phyloP scores from a whole-genome alignment of 2,888 invertebrate genomes.

The Zaprionus bogoriensis region DNA sequence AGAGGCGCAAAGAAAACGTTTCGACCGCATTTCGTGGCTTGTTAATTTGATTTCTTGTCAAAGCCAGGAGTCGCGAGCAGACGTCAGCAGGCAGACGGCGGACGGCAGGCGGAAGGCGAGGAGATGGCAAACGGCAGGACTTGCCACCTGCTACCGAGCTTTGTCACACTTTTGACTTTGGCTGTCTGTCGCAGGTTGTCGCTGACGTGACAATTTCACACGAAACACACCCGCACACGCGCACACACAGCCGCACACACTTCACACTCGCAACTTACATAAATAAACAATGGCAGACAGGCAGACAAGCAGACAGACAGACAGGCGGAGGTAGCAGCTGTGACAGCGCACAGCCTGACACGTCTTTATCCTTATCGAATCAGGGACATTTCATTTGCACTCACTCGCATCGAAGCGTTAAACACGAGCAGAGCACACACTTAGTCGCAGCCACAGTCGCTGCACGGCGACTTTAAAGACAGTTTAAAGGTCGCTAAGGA shows the following conservation, averaged over 20 bases:
- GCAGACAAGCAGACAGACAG: conserved; percentile 23
- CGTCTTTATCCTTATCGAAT: conserved; percentile 62
- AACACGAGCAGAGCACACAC: conserved; percentile 37
- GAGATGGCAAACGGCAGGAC: conserved; percentile 32
- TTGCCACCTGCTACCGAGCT: conserved; percentile 53
- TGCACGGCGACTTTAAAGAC: not conserved
- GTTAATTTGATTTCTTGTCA: conserved; percentile 76
- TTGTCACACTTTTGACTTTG: conserved; percentile 74
- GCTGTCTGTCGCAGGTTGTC: conserved; percentile 39
- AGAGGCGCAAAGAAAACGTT: conserved; percentile 42
- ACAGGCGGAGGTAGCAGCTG: conserved; percentile 18
- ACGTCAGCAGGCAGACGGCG: conserved; percentile 23
- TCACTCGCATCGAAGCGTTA: conserved; percentile 63
- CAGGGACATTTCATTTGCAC: conserved; percentile 51
- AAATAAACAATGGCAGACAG: conserved; percentile 58
- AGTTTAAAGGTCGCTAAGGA: not conserved
- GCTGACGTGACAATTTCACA: conserved; percentile 78
- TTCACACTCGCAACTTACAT: conserved; percentile 30
- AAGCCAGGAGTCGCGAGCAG: conserved; percentile 50
- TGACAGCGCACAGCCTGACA: conserved; percentile 46
- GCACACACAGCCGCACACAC: not conserved
- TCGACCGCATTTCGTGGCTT: conserved; percentile 57
- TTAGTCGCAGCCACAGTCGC: not conserved
- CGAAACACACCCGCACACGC: conserved; percentile 38
- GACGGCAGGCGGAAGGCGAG: not conserved